Conservation (phyloP, 2,888 invertebrate species). For the Cetonia aurata region DNA sequence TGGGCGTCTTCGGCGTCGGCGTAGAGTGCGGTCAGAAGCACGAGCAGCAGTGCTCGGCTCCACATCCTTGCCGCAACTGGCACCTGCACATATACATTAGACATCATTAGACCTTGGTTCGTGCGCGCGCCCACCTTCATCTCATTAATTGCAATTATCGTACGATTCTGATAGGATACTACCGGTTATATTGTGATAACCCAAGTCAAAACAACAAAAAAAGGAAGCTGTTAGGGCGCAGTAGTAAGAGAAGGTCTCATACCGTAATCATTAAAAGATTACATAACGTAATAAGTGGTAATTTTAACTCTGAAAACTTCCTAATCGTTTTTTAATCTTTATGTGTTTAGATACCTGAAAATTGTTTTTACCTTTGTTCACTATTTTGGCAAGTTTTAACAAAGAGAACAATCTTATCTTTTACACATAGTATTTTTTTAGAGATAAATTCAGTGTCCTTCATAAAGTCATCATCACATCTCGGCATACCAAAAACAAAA, state of each 20-base stretch:
- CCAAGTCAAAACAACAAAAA: conserved; percentile 14
- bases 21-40: conserved; percentile 62
- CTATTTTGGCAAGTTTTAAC: too few relatives aligned
- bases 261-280: conserved; percentile 2
- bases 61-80: conserved; percentile 69
- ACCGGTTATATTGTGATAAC: conserved; percentile 17
- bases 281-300: background rate
- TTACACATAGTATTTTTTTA: too few relatives aligned
- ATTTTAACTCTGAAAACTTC: too few relatives aligned
- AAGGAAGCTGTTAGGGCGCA: background rate
- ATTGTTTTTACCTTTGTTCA: too few relatives aligned
- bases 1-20: conserved; percentile 55
- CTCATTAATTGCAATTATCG: conserved; percentile 43
- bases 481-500: too few relatives aligned
- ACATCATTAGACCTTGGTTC: conserved; percentile 49
- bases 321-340: too few relatives aligned
- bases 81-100: conserved; percentile 58
- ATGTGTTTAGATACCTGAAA: too few relatives aligned
- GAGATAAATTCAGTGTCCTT: too few relatives aligned
- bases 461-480: too few relatives aligned
- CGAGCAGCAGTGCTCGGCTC: conserved; percentile 67
- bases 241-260: background rate
- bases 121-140: conserved; percentile 52
- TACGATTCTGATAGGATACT: conserved; percentile 34
- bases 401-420: too few relatives aligned